These are phyloP conservation scores for Manis crassicaudata DNA, from an alignment of 2,797 vertebrate genomes.

Conservation along the genomic window DNA sequence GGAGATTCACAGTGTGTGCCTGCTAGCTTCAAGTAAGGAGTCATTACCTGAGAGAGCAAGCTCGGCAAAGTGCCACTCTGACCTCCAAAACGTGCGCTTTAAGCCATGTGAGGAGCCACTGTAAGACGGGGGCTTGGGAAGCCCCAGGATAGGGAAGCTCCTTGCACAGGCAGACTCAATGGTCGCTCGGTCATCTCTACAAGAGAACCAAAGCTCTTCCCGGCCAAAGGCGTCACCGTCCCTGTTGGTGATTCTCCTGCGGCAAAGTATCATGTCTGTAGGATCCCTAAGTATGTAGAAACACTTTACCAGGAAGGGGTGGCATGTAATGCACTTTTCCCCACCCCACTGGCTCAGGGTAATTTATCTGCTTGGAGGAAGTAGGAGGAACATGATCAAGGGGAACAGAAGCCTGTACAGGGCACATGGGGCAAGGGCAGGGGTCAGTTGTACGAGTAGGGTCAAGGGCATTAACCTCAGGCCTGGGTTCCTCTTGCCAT, in stretches of 20 bases:
- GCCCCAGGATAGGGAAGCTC: background rate
- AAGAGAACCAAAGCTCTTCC: background rate
- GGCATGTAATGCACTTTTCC: background rate
- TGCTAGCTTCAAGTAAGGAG: background rate
- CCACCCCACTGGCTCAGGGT: accelerated
- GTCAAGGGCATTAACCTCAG: accelerated
- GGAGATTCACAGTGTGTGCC: background rate
- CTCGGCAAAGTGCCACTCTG: background rate
- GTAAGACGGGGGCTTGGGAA: background rate
- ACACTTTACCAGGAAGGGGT: background rate
- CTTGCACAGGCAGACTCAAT: accelerated
- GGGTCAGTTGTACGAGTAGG: background rate
- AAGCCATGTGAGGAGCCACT: too few species aligned
- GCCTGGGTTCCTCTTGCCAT: accelerated
- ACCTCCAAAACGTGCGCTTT: background rate
- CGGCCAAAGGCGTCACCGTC: accelerated
- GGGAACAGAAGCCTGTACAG: background rate
- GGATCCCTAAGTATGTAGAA: background rate
- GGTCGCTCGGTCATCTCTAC: background rate
- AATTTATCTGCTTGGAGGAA: background rate
- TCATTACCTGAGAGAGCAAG: background rate
- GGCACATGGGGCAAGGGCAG: accelerated
- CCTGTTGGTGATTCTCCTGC: background rate
- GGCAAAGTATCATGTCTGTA: background rate
- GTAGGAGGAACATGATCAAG: background rate